Evolutionary conservation across 2,797 vertebrate species (phyloP), one percentile per base, ranked within the genome.

Genomic region (Myoxocephalus aenaeus): DNA sequence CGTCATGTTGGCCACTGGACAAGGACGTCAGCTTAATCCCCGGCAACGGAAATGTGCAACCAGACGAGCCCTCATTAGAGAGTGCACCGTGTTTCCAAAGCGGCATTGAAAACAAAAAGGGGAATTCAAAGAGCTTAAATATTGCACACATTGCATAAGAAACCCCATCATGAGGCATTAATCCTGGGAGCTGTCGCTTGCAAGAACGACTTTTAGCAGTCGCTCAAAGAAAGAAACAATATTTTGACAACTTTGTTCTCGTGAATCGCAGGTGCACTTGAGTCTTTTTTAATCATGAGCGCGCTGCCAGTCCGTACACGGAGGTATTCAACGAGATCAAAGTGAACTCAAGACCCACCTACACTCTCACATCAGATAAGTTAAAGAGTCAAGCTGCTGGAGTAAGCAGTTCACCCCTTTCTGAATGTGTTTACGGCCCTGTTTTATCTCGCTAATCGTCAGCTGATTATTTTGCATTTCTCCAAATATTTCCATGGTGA

Each of bases 351-450:
- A 51, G 77, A 74, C 75, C 87, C 73, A 71, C 89, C 87, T 79
- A 69, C 83, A 57, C 73, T 64, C 74, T 66, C 64, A 38, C 62
- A 83, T 65, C 51, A 63, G 58, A 80, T 36, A 44, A 62, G 42
- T 57, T 54, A 44, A 6, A 44, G 58, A 68, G 50, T 14, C 46
- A 77, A 87, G 84, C 3, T n/a, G 74, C 82, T 63, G 63, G 20
- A 71, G 77, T 82, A 73, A 87, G 85, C 85, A 72, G 5, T 78
- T 84, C 73, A 17, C 77, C 69, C 67, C 81, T 88, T 89, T 93
- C 66, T 25, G 14, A 50, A 11, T 34, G 44, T 25, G 70, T 85
- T 75, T 53, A 14, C 32, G 42, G 46, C 38, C 11, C 38, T 46
- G 36, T 66, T 46, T 42, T 10, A 40, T 27, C 65, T 74, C 32